A percentile compares a stretch with the other conserved stretches of the same genome.
phyloP scores from a whole-genome alignment of 2,888 invertebrate genomes.

The Cotesia congregata region DNA sequence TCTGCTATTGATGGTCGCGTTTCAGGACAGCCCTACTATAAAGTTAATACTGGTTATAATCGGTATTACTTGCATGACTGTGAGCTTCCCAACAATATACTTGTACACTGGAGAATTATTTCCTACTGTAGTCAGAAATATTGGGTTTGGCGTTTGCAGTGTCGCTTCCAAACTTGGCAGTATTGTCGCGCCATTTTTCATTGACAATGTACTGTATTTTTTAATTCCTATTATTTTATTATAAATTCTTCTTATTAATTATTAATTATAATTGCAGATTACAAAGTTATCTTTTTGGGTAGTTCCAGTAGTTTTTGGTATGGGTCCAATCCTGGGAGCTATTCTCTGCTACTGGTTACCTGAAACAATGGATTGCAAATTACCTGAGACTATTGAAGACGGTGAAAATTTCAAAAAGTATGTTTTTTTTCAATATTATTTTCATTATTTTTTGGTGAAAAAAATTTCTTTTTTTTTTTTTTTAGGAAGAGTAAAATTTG shows the following conservation, averaged over 20 bases:
- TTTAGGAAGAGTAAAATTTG: too few species aligned
- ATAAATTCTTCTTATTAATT: background rate
- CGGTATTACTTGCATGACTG: slow-evolving; percentile 85
- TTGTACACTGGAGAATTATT: slow-evolving; percentile 91
- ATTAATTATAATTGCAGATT: slow-evolving; percentile 51
- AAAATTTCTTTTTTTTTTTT: too few species aligned
- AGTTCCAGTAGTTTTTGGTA: slow-evolving; percentile 71
- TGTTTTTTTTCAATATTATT: slow-evolving; percentile 29
- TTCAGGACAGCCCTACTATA: slow-evolving; percentile 59
- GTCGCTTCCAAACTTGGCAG: slow-evolving; percentile 89
- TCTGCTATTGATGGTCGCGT: slow-evolving; percentile 55
- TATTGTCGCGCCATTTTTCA: slow-evolving; percentile 82
- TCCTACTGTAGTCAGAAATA: slow-evolving; percentile 90
- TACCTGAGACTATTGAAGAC: slow-evolving; percentile 72
- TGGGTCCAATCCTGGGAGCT: slow-evolving; percentile 69
- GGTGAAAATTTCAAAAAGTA: slow-evolving; percentile 70
- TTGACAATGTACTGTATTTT: background rate
- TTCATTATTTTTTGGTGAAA: too few species aligned
- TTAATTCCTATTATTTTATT: background rate
- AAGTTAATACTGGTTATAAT: slow-evolving; percentile 79
- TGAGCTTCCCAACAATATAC: slow-evolving; percentile 89
- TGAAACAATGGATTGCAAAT: slow-evolving; percentile 71
- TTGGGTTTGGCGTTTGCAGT: slow-evolving; percentile 88
- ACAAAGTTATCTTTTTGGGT: slow-evolving; percentile 54
- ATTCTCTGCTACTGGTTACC: slow-evolving; percentile 70